Conservation (phyloP, 2,113 vertebrate genomes). For the Anoplopoma fimbria region DNA sequence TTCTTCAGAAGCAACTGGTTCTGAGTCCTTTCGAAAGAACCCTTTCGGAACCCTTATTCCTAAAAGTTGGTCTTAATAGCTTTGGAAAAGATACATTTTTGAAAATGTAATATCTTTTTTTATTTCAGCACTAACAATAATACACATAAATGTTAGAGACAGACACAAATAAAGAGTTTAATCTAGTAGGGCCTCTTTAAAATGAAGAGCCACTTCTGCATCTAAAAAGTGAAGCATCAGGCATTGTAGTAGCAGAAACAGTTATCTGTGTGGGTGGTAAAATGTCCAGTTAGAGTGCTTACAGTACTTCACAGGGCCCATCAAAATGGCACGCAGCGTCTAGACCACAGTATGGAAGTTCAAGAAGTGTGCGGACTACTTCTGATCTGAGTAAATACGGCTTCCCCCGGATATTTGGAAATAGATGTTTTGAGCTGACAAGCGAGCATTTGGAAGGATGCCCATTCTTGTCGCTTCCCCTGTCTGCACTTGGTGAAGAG, state of each 20-base stretch:
- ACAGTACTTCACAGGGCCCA: background rate
- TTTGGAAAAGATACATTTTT: background rate
- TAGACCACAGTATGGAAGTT: background rate
- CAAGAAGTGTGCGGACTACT: background rate
- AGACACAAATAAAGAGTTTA: background rate
- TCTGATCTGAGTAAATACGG: slow-evolving; percentile 4
- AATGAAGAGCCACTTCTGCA: background rate
- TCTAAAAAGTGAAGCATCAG: background rate
- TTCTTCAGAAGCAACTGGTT: no score
- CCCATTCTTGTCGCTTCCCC: background rate
- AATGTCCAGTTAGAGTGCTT: background rate
- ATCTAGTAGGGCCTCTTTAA: background rate
- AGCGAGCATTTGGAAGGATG: slow-evolving; percentile 3
- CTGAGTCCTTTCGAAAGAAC: no score
- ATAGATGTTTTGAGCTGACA: slow-evolving; percentile 30
- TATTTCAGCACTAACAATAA: background rate
- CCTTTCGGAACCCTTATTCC: background rate
- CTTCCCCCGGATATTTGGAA: slow-evolving; percentile 3
- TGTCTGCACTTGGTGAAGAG: slow-evolving; percentile 2
- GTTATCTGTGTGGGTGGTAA: background rate
- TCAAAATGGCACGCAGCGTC: background rate
- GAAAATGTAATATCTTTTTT: background rate
- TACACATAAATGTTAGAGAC: background rate
- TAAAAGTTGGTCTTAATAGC: background rate
- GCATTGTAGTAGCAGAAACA: background rate